Evolutionary conservation across 1,140 invertebrate genomes (phyloP).

Genomic region (Platyura marginata): DNA sequence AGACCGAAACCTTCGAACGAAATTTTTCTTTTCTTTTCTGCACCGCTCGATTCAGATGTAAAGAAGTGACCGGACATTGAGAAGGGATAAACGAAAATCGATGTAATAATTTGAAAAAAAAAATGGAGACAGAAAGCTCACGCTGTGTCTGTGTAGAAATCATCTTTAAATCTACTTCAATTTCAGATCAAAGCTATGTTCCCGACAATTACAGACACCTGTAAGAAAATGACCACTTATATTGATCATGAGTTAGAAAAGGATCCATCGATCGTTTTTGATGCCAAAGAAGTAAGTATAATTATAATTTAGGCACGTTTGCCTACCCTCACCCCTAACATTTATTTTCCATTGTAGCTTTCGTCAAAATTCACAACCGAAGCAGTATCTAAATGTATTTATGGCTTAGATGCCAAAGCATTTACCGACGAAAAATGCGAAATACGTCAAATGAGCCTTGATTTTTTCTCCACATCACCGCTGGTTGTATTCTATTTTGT

Average conservation of each 20-base stretch:
- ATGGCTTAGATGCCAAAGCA: conserved; percentile 24
- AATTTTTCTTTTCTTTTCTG: no score
- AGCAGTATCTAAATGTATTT: conserved; percentile 27
- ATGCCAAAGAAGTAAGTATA: background rate
- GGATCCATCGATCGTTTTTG: background rate
- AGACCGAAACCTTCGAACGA: no score
- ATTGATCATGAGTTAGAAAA: background rate
- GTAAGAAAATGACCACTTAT: background rate
- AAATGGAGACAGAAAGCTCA: no score
- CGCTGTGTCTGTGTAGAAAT: no score
- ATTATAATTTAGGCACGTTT: no score
- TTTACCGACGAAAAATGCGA: conserved; percentile 10
- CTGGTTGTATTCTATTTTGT: conserved; percentile 10
- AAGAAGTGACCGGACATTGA: no score
- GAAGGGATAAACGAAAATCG: no score
- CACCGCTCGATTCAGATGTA: no score
- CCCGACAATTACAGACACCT: background rate
- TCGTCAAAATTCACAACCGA: conserved; percentile 27
- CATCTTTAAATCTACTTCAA: no score
- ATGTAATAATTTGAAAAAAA: no score
- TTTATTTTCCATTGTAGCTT: conserved; percentile 12
- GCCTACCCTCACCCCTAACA: no score
- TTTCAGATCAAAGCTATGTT: background rate
- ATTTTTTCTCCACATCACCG: conserved; percentile 12
- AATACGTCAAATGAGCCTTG: conserved; percentile 12